phyloP scores from a whole-genome alignment of 1,140 invertebrate species.

The Panagrolaimus sp. region DNA sequence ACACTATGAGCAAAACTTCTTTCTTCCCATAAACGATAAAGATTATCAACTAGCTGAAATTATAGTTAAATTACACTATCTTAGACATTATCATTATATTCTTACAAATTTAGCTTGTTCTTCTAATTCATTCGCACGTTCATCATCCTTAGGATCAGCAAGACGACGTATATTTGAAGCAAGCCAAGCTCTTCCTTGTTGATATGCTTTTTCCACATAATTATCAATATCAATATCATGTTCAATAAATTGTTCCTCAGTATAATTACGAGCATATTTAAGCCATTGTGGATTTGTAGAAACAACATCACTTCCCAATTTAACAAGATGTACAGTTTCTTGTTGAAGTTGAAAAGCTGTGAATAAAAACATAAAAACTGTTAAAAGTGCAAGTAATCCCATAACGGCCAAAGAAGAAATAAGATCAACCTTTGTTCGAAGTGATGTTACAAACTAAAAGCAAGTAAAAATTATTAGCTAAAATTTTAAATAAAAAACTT shows the following conservation, averaged over 20 bases:
- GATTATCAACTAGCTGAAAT: constrained; percentile 72
- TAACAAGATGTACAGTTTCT: constrained; percentile 84
- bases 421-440: constrained; percentile 61
- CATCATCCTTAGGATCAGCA: constrained; percentile 72
- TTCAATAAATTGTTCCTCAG: constrained; percentile 49
- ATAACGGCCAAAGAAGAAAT: constrained; percentile 63
- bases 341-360: constrained; percentile 72
- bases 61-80: neutral
- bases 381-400: constrained; percentile 59
- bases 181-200: constrained; percentile 53
- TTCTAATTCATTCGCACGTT: constrained; percentile 77
- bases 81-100: neutral
- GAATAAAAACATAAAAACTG: constrained; percentile 60
- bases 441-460: constrained; percentile 59
- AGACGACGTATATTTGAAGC: constrained; percentile 68
- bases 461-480: neutral
- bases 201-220: constrained; percentile 56
- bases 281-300: constrained; percentile 57
- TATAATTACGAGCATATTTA: constrained; percentile 50
- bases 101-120: constrained; percentile 75
- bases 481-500: neutral
- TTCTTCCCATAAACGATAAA: constrained; percentile 81
- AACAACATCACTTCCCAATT: constrained; percentile 77
- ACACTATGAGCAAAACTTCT: constrained; percentile 63
- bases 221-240: constrained; percentile 47